Percentiles rank a stretch among this genome's conserved stretches.
Evolutionary conservation across 2,113 vertebrate species (phyloP).

Genomic region (Ptyas mucosa): DNA sequence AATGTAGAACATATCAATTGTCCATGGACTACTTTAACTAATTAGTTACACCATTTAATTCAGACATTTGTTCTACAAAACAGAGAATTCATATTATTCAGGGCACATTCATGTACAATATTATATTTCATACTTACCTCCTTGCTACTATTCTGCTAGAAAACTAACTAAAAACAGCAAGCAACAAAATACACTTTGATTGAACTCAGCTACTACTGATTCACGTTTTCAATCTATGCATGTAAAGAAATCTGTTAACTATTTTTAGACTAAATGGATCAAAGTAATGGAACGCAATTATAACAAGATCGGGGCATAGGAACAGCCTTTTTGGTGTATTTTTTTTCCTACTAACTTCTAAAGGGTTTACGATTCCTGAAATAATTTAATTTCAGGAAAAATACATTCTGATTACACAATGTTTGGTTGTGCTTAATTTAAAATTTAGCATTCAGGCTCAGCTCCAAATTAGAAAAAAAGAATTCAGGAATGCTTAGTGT

Average conservation of each 20-base stretch:
- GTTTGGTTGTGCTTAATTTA: background rate
- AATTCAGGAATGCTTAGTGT: background rate
- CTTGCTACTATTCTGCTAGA: background rate
- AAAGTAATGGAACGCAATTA: background rate
- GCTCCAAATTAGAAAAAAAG: background rate
- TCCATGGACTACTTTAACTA: background rate
- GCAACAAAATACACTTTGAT: background rate
- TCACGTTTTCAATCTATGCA: background rate
- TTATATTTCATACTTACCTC: background rate
- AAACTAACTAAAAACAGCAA: background rate
- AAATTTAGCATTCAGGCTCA: background rate
- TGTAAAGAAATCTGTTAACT: background rate
- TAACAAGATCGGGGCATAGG: background rate
- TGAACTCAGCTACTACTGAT: background rate
- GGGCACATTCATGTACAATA: background rate
- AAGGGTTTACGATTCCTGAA: background rate
- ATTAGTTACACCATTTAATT: background rate
- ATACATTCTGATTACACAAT: background rate
- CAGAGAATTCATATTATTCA: background rate
- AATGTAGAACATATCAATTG: background rate
- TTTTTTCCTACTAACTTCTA: background rate
- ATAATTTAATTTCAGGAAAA: background rate
- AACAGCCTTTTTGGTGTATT: background rate
- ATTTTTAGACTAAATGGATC: background rate
- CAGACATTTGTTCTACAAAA: background rate